Evolutionary conservation across 2,113 vertebrate genomes (phyloP), one percentile per base, ranked within the genome.

Genomic region (Upupa epops): DNA sequence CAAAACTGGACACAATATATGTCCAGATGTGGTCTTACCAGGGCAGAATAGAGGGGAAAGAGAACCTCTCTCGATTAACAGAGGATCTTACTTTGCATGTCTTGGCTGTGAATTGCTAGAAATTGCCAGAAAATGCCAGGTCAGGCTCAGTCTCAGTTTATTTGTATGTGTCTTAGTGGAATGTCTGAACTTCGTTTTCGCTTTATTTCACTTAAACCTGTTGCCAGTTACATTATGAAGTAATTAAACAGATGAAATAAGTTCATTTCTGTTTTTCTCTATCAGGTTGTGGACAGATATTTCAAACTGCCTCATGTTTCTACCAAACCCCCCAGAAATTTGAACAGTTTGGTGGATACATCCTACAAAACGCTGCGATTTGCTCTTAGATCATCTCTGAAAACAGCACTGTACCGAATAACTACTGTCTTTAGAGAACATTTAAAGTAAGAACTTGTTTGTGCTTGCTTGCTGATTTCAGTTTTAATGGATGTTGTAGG

Each of bases 241-340:
- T n/a, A 32, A 72, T 26, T 66, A 49, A 86, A 6, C 4, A 60
- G 37, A 19, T 60, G 28, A 79, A 63, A 65, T 4, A 45, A 75
- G 12, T 34, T 86, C 14, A 7, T 59, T 45, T 58, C 3, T n/a
- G n/a, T 59, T 83, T 93, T 73, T 88, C 78, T 63, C 73, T 36
- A 60, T 94, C 95, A 99, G 99, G 99, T 99, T 4, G 98, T 99
- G 5, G 99, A 99, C 89, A 98, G 98, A n/a, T 98, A 99, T 96
- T 99, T 99, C 95, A 99, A 99, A 92, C 98, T 99, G 91, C 99
- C 99, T 78, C 98, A 99, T 17, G 99, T 98, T 74, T 99, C 99
- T 71, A 99, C 98, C 92, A 99, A 99, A 63, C 98, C 99, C 4
- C 88, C 97, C 32, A 97, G 98, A 85, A 93, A 83, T 17, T 94